phyloP scores from a whole-genome alignment of 2,888 invertebrate genomes.

The Rugalucina vietnamica region DNA sequence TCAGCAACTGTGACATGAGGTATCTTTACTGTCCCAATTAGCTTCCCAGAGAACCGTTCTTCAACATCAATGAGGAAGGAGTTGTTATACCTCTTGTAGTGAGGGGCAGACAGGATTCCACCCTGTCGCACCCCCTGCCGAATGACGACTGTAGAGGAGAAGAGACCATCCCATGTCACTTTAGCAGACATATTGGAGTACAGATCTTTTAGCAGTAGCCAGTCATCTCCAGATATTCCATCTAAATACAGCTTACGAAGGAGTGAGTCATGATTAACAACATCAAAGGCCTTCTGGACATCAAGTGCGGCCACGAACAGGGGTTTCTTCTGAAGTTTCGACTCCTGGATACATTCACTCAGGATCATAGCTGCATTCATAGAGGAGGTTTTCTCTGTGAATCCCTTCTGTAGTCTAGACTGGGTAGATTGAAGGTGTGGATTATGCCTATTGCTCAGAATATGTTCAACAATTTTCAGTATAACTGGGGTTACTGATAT shows the following conservation, averaged over 20 bases:
- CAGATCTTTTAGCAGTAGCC: neutral
- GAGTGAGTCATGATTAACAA: neutral
- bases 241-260: conserved; percentile 11
- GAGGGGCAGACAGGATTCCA: neutral
- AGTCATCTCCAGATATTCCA: neutral
- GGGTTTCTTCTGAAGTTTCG: neutral
- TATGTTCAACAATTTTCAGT: conserved; percentile 2
- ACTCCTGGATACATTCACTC: conserved; percentile 12
- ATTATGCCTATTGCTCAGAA: conserved; percentile 4
- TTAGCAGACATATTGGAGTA: neutral
- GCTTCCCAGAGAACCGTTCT: neutral
- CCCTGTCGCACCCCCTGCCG: neutral
- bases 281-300: conserved; percentile 19
- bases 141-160: neutral
- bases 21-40: neutral
- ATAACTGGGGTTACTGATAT: neutral
- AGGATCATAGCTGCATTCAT: conserved; percentile 11
- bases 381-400: neutral
- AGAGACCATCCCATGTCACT: neutral
- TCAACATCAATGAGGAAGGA: neutral
- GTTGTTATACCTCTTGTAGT: neutral
- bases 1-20: neutral
- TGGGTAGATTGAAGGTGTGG: neutral
- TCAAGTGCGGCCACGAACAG: neutral
- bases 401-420: neutral